Percentiles rank a stretch among this genome's conserved stretches.
Evolutionary conservation across 2,888 invertebrate species (phyloP).

Genomic region (Gibbula magus): DNA sequence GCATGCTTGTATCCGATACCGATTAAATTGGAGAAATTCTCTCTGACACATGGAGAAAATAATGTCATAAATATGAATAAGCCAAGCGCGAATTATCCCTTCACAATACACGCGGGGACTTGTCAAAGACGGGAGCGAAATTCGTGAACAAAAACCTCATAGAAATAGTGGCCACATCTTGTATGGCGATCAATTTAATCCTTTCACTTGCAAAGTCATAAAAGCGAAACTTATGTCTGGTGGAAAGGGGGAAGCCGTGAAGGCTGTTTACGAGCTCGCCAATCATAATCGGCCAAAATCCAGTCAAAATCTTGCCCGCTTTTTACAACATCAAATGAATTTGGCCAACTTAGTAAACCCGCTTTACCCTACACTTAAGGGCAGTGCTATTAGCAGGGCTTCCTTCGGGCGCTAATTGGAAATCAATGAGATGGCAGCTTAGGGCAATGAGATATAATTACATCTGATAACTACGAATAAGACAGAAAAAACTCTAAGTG

Average conservation of each 20-base stretch:
- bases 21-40: slow-evolving; percentile 17
- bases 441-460: neutral
- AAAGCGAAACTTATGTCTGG: slow-evolving; percentile 16
- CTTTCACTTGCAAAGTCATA: slow-evolving; percentile 9
- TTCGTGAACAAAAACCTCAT: slow-evolving; percentile 9
- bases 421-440: neutral
- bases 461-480: neutral
- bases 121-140: neutral
- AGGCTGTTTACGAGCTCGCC: neutral
- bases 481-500: slow-evolving; percentile 15
- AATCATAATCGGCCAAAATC: slow-evolving; percentile 11
- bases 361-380: neutral
- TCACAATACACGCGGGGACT: slow-evolving; percentile 4
- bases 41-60: slow-evolving; percentile 21
- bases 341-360: neutral
- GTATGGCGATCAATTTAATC: slow-evolving; percentile 4
- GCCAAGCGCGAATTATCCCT: slow-evolving; percentile 18
- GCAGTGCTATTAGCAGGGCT: neutral
- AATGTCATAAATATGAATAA: slow-evolving; percentile 22
- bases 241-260: neutral
- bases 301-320: slow-evolving; percentile 15
- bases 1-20: slow-evolving; percentile 21
- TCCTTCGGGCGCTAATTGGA: slow-evolving; percentile 2
- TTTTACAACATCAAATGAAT: slow-evolving; percentile 18
- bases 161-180: slow-evolving; percentile 12